These are phyloP conservation scores for Pipistrellus kuhlii DNA, from an alignment of 2,797 vertebrate species.

Conservation along the genomic window DNA sequence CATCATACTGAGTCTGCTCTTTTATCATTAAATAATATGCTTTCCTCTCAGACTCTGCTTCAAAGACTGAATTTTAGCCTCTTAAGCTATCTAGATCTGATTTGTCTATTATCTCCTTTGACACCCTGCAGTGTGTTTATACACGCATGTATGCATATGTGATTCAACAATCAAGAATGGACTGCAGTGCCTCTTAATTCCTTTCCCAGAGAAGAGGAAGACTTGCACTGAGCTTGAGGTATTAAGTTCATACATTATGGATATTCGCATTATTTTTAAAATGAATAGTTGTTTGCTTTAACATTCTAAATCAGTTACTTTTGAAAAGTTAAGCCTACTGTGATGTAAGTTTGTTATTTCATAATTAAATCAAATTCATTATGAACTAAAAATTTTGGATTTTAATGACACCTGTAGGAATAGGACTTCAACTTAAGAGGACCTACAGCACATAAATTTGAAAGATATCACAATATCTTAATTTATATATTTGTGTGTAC, in stretches of 20 bases:
- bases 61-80: slow-evolving; percentile 5
- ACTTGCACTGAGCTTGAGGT: background rate
- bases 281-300: background rate
- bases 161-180: background rate
- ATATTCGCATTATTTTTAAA: slow-evolving; percentile 1
- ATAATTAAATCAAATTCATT: background rate
- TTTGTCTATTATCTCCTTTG: background rate
- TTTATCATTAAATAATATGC: background rate
- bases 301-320: background rate
- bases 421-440: background rate
- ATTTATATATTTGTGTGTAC: background rate
- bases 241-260: background rate
- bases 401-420: background rate
- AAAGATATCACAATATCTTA: background rate
- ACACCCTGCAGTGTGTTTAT: background rate
- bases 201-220: background rate
- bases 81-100: background rate
- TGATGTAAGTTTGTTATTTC: background rate
- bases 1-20: background rate
- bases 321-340: background rate
- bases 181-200: background rate
- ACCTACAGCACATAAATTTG: background rate
- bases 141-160: background rate
- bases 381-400: background rate
- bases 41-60: background rate